phyloP scores from a whole-genome alignment of 1,140 invertebrate species.

The Pantala flavescens region DNA sequence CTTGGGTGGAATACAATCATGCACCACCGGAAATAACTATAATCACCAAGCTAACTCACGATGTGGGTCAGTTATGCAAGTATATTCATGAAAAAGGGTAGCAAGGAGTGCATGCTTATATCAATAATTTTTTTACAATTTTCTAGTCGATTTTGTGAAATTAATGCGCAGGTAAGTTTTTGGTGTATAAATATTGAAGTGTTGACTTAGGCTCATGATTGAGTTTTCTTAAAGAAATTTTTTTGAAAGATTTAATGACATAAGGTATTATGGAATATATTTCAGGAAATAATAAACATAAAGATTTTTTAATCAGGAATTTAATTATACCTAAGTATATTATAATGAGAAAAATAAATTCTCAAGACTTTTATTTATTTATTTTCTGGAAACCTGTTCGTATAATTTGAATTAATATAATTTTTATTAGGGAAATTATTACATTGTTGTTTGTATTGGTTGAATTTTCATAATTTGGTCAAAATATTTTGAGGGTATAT shows the following conservation, averaged over 20 bases:
- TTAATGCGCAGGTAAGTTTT: background rate
- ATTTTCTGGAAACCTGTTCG: too few relatives aligned
- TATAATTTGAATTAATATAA: too few relatives aligned
- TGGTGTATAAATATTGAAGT: background rate
- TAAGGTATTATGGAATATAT: background rate
- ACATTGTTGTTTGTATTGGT: too few relatives aligned
- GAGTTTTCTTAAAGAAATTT: background rate
- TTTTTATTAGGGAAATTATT: too few relatives aligned
- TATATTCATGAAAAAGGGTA: background rate
- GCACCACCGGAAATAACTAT: background rate
- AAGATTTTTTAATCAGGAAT: background rate
- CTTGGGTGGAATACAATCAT: background rate
- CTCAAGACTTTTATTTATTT: too few relatives aligned
- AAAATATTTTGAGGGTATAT: too few relatives aligned
- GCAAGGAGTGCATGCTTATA: background rate
- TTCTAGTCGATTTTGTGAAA: conserved; percentile 10
- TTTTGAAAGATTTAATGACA: background rate
- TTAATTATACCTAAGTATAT: background rate
- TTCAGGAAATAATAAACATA: background rate
- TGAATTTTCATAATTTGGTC: too few relatives aligned
- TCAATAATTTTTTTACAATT: background rate
- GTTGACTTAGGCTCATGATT: background rate
- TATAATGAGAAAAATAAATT: too few relatives aligned
- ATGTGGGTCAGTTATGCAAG: background rate
- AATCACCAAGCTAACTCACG: background rate